Evolutionary conservation across 2,797 vertebrate genomes (phyloP).

Genomic region (Platalea minor): DNA sequence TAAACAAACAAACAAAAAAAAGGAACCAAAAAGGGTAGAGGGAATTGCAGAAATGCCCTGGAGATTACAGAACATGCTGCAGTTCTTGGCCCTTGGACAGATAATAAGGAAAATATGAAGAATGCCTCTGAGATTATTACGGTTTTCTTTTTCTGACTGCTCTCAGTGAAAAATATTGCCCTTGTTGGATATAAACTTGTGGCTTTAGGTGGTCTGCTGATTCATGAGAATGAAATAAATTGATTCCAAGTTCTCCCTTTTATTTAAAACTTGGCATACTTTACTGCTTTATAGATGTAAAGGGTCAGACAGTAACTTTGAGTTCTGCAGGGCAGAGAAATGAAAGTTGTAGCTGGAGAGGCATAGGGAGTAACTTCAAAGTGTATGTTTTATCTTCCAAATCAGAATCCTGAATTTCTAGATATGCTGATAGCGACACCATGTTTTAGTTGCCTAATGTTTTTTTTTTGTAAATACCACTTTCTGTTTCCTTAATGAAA

Average conservation of each 20-base stretch:
- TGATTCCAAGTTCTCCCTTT: not conserved
- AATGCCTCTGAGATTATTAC: not conserved
- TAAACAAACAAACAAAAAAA: not conserved
- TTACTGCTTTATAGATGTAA: not conserved
- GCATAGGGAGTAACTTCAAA: not conserved
- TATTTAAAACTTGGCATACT: not conserved
- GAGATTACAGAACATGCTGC: not conserved
- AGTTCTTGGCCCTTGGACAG: conserved; percentile 1
- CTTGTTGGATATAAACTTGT: not conserved
- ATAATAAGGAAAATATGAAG: not conserved
- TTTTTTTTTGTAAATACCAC: not conserved
- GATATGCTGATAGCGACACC: not conserved
- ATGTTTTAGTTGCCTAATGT: not conserved
- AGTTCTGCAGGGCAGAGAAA: not conserved
- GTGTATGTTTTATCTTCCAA: not conserved
- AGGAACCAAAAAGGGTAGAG: not conserved
- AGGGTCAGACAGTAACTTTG: not conserved
- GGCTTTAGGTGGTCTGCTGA: not conserved
- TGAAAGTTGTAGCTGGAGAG: not conserved
- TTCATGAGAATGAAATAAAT: not conserved
- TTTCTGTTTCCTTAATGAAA: not conserved
- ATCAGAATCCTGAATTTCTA: not conserved
- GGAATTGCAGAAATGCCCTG: not conserved
- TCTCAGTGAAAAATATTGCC: not conserved
- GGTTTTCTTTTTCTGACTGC: not conserved